These are phyloP conservation scores for Aromia moschata DNA, from an alignment of 2,888 invertebrate genomes.

Conservation along the genomic window DNA sequence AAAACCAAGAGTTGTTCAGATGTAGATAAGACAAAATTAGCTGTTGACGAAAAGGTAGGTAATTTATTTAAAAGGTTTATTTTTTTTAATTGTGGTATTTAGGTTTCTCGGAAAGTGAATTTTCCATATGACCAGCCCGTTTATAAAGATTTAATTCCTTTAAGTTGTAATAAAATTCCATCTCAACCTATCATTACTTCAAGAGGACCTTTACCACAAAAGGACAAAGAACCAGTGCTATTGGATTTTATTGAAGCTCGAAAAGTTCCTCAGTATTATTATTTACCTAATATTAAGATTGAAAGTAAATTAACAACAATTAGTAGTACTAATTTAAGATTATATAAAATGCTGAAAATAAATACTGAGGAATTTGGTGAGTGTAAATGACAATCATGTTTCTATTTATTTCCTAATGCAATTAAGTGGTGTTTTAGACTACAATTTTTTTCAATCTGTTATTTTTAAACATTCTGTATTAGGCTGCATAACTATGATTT, in stretches of 20 bases:
- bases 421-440: no score
- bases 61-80: slow-evolving; percentile 2
- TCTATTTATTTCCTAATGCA: no score
- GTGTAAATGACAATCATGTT: no score
- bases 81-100: slow-evolving; percentile 29
- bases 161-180: slow-evolving; percentile 35
- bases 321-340: slow-evolving; percentile 34
- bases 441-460: no score
- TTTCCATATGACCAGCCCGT: slow-evolving; percentile 48
- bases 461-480: no score
- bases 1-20: slow-evolving; percentile 44
- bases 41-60: slow-evolving; percentile 50
- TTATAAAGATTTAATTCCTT: slow-evolving; percentile 51
- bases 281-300: slow-evolving; percentile 36
- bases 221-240: slow-evolving; percentile 47
- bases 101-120: slow-evolving; percentile 51
- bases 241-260: slow-evolving; percentile 40
- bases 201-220: slow-evolving; percentile 41
- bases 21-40: slow-evolving; percentile 40
- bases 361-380: no score
- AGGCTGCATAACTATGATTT: no score
- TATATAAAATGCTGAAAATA: slow-evolving; percentile 37
- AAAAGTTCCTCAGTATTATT: slow-evolving; percentile 34
- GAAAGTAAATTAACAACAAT: slow-evolving; percentile 26
- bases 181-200: slow-evolving; percentile 31